A percentile compares a stretch with the other conserved stretches of the same genome.
Conservation (phyloP, 2,113 vertebrate genomes). For the Saccopteryx bilineata region DNA sequence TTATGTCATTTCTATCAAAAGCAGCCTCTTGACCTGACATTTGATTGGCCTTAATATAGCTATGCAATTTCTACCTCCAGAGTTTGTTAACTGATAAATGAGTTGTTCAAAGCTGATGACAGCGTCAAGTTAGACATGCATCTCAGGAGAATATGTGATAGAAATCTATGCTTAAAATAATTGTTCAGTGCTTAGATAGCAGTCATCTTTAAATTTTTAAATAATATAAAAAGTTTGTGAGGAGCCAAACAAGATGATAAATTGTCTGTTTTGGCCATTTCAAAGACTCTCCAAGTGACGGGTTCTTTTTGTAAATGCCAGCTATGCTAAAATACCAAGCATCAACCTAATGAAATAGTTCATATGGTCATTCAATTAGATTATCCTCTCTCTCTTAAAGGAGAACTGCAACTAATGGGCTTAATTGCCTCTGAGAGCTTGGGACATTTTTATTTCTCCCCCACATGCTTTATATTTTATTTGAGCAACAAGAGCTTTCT, state of each 20-base stretch:
- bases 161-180: conserved; percentile 66
- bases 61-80: conserved; percentile 39
- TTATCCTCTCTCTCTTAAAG: conserved; percentile 80
- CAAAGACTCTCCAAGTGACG: conserved; percentile 66
- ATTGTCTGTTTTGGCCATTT: conserved; percentile 67
- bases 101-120: background rate
- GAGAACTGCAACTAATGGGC: conserved; percentile 76
- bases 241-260: conserved; percentile 57
- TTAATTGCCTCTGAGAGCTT: conserved; percentile 82
- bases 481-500: conserved; percentile 76
- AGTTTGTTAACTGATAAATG: background rate
- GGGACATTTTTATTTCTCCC: conserved; percentile 64
- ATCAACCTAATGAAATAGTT: conserved; percentile 75
- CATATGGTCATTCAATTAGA: conserved; percentile 74
- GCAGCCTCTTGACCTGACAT: conserved; percentile 37
- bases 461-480: conserved; percentile 75
- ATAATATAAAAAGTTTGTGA: conserved; percentile 68
- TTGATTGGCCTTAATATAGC: background rate
- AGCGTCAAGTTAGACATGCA: background rate
- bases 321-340: conserved; percentile 75
- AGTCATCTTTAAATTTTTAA: conserved; percentile 67
- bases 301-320: conserved; percentile 76
- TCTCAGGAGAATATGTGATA: background rate
- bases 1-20: conserved; percentile 55
- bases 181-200: conserved; percentile 57